A percentile compares a stretch with the other conserved stretches of the same genome.
phyloP scores from a whole-genome alignment of 2,797 vertebrate species.

The Channa striata region DNA sequence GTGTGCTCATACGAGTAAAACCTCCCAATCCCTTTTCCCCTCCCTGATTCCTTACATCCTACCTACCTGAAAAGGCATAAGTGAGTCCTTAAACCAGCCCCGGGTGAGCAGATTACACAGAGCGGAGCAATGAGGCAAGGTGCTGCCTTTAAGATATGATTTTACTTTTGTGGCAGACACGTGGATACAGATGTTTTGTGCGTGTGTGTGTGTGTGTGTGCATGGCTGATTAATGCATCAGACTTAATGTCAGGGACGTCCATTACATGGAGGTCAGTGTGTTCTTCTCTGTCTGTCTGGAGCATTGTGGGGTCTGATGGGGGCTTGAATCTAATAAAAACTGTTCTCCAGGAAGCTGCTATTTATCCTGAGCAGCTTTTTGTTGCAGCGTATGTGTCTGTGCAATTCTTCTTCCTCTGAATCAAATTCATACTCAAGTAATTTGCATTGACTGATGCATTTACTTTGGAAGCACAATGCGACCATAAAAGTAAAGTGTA shows the following conservation, averaged over 20 bases:
- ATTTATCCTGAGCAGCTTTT: not conserved
- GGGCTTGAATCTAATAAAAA: conserved; percentile 19
- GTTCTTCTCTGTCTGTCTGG: conserved; percentile 22
- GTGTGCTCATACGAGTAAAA: conserved; percentile 26
- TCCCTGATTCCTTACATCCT: conserved; percentile 20
- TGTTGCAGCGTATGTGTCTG: not conserved
- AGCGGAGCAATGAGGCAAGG: conserved; percentile 18
- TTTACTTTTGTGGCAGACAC: conserved; percentile 35
- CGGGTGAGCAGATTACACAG: not conserved
- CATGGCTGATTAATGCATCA: conserved; percentile 56
- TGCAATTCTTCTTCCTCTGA: not conserved
- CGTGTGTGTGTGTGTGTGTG: conserved; percentile 6
- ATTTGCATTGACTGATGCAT: conserved; percentile 1
- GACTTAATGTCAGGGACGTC: conserved; percentile 63
- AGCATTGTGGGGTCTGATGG: conserved; percentile 6
- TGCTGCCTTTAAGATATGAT: conserved; percentile 50
- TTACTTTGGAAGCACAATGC: not conserved
- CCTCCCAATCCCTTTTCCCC: conserved; percentile 2
- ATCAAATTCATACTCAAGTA: not conserved
- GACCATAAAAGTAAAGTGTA: not conserved
- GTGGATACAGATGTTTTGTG: conserved; percentile 9
- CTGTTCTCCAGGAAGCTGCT: not conserved
- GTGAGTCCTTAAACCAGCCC: conserved; percentile 41
- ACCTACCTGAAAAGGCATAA: conserved; percentile 49
- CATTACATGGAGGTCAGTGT: conserved; percentile 49